phyloP scores from a whole-genome alignment of 2,888 invertebrate genomes.

The Leptinotarsa peninsularis region DNA sequence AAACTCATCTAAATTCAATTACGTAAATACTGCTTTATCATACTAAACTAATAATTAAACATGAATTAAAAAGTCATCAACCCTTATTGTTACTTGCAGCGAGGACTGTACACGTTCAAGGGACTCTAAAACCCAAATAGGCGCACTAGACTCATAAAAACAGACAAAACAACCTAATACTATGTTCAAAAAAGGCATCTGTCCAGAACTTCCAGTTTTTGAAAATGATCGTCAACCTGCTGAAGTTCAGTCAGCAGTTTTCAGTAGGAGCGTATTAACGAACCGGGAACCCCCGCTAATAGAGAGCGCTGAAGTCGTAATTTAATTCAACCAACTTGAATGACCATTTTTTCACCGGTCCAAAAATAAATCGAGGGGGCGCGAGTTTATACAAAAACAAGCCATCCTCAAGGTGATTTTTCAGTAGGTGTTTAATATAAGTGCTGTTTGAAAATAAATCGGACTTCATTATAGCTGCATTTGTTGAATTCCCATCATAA shows the following conservation, averaged over 20 bases:
- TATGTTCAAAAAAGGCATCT: no score
- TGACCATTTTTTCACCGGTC: conserved; percentile 13
- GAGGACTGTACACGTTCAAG: no score
- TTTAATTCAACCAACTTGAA: conserved; percentile 19
- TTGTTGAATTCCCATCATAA: background rate
- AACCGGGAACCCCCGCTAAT: background rate
- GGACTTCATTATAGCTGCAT: background rate
- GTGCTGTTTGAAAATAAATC: conserved; percentile 22
- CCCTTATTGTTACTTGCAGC: no score
- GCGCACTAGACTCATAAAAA: no score
- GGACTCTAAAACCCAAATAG: no score
- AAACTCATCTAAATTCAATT: no score
- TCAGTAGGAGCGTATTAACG: background rate
- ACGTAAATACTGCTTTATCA: no score
- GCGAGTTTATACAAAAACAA: conserved; percentile 20
- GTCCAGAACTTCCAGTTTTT: no score
- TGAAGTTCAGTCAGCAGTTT: background rate
- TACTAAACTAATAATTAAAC: no score
- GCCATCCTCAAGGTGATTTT: conserved; percentile 26
- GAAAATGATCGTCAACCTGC: background rate
- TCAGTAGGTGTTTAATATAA: conserved; percentile 13
- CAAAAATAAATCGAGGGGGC: conserved; percentile 21
- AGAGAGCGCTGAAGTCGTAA: conserved; percentile 20
- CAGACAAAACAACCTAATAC: no score
- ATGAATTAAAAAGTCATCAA: no score